Evolutionary conservation across 2,797 vertebrate genomes (phyloP).

Genomic region (Anguilla anguilla): DNA sequence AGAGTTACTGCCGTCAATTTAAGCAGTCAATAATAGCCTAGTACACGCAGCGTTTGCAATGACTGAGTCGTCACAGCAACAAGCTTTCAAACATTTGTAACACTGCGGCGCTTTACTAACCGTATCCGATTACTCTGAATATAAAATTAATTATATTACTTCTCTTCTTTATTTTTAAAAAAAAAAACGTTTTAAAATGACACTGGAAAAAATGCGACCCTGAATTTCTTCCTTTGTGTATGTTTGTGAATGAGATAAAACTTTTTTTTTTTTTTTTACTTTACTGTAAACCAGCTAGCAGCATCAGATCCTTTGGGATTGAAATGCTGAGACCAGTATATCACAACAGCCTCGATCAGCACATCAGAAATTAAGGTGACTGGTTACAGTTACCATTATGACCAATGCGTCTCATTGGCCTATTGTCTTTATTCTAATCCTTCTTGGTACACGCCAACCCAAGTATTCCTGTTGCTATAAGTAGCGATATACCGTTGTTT

Average conservation of each 20-base stretch:
- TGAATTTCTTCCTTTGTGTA: neutral
- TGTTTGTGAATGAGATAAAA: neutral
- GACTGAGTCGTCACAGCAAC: neutral
- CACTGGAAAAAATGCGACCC: neutral
- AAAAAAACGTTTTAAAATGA: too few relatives aligned
- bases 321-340: neutral
- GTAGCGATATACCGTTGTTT: neutral
- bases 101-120: neutral
- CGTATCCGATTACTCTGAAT: neutral
- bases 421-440: neutral
- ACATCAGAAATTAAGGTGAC: neutral
- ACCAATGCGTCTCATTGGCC: neutral
- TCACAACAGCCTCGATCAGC: neutral
- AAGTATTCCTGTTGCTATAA: neutral
- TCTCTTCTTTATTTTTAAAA: too few relatives aligned
- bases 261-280: neutral
- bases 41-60: neutral
- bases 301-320: neutral
- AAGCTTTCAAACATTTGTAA: neutral
- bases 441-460: neutral
- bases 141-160: neutral
- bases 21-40: neutral
- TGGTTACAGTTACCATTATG: neutral
- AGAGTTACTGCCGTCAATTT: neutral
- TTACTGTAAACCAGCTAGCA: neutral